phyloP scores from a whole-genome alignment of 2,797 vertebrate species.

The Tokudaia tokunoshimensis region DNA sequence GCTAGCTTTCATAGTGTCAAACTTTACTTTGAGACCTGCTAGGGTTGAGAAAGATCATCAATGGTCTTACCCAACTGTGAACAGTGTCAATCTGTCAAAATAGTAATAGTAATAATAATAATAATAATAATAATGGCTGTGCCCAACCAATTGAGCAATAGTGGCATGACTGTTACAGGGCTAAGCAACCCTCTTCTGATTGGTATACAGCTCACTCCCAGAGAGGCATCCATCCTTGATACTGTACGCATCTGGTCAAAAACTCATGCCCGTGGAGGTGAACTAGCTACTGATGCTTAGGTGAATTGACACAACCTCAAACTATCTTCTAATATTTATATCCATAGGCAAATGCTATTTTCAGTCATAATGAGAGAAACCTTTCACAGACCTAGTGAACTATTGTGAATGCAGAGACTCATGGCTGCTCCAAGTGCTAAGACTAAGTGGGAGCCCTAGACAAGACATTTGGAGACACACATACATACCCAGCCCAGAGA shows the following conservation, averaged over 20 bases:
- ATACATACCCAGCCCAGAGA: not conserved
- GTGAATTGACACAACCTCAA: not conserved
- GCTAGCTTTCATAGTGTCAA: not conserved
- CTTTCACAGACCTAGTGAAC: not conserved
- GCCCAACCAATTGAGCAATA: not conserved
- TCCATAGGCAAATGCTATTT: not conserved
- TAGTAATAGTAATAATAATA: too few species aligned
- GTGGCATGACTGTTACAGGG: not conserved
- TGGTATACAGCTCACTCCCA: not conserved
- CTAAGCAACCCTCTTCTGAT: not conserved
- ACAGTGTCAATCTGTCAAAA: not conserved
- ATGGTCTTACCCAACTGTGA: not conserved
- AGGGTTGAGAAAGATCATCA: not conserved
- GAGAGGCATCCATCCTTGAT: not conserved
- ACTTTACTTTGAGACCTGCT: not conserved
- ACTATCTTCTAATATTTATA: not conserved
- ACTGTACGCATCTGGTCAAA: not conserved
- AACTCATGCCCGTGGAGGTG: too few species aligned
- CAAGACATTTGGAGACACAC: not conserved
- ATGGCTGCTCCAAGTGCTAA: not conserved
- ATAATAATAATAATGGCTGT: too few species aligned
- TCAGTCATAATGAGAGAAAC: not conserved
- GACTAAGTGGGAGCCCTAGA: not conserved
- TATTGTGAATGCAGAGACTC: too few species aligned
- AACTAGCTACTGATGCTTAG: not conserved